Base-by-base conservation (phyloP, 2,888 invertebrate species). In the Philonicus albiceps region DNA sequence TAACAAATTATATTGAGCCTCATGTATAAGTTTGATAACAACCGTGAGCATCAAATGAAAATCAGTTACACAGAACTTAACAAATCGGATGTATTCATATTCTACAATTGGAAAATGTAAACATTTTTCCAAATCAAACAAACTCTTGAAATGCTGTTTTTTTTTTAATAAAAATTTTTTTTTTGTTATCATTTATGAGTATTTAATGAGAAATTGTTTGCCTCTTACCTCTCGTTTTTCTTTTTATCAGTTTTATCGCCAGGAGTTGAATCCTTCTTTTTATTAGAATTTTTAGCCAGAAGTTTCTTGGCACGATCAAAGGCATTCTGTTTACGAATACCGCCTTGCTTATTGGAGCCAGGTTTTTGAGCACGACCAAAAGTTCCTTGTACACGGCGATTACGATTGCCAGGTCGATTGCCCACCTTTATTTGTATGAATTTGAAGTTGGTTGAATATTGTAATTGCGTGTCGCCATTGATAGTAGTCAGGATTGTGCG, bases 231-330 rank as follows among this genome's bases (percentile, higher is more conserved):
- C 92, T 92, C 92, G 90, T 90, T 91, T 91, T 92, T 92, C 89
- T 92, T 89, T 88, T 89, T 89, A 88, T 90, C 89, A 88, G 89
- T 89, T 88, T 89, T 92, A 90, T 92, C 92, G 91, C 91, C 92
- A 91, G 92, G 90, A 92, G 92, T 90, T 91, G 91, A 90, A 92
- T 92, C 92, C 92, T 92, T 92, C 90, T 92, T 92, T 91, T 92
- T 92, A 91, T 91, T 92, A 43, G 92, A 91, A 92, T 92, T 92
- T 91, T 92, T 92, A 90, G 92, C 92, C 92, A 92, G 91, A 92
- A 92, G 91, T 92, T 92, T 92, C 91, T 92, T 92, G 90, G 92
- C 92, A 91, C 92, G 92, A 92, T 92, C 92, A 91, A 92, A 92
- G 90, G 92, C 91, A 91, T 92, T 92, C 91, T 92, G 92, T 91